phyloP scores from a whole-genome alignment of 2,888 invertebrate species.

The Tinea pellionella region DNA sequence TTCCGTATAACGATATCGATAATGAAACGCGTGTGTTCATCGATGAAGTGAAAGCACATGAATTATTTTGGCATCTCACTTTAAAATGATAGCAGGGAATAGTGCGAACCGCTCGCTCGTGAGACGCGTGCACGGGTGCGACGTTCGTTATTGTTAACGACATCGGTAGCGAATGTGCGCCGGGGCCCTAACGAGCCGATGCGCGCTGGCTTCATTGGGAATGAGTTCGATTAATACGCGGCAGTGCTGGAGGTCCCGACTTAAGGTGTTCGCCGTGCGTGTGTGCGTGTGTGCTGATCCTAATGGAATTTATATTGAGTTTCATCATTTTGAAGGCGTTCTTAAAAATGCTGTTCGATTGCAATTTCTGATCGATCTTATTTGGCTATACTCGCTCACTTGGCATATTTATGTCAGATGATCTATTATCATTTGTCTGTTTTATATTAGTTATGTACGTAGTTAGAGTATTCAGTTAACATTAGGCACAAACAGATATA shows the following conservation, averaged over 20 bases:
- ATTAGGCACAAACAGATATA: no score
- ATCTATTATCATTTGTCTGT: no score
- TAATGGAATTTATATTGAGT: background rate
- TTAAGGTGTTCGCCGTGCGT: background rate
- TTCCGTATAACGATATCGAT: background rate
- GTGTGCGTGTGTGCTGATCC: background rate
- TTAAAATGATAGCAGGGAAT: no score
- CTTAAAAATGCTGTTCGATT: background rate
- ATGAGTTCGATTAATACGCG: constrained; percentile 9
- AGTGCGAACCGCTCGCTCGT: no score
- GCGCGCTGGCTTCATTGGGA: constrained; percentile 8
- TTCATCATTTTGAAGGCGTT: constrained; percentile 1
- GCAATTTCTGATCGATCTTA: background rate
- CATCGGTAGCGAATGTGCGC: background rate
- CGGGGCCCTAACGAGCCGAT: constrained; percentile 5
- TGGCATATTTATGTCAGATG: no score
- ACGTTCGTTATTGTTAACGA: background rate
- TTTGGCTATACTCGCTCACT: background rate
- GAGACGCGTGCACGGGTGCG: no score
- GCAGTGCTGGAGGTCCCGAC: background rate
- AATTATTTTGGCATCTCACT: no score
- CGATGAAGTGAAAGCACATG: no score
- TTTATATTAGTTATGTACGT: no score
- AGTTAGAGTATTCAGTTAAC: no score
- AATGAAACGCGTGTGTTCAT: no score